A percentile compares a stretch with the other conserved stretches of the same genome.
These are phyloP conservation scores for Macquaria australasica DNA, from an alignment of 2,113 vertebrate species.

Conservation along the genomic window DNA sequence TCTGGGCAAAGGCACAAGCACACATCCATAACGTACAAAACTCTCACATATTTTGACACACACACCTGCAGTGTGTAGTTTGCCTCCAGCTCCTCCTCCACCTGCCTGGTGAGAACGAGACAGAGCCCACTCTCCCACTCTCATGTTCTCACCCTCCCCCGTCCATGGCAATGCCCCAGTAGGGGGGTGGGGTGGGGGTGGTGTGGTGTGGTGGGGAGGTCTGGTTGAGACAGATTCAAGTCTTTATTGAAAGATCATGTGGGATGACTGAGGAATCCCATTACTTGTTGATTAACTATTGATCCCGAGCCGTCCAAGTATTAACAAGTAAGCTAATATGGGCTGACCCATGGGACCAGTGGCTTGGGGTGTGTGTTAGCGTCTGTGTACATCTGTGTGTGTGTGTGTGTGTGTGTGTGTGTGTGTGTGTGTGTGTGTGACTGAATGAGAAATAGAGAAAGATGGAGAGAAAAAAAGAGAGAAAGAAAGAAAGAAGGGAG, in stretches of 20 bases:
- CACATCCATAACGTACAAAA: neutral
- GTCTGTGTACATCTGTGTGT: constrained; percentile 69
- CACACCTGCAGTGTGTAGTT: constrained; percentile 30
- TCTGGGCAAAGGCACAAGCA: constrained; percentile 2
- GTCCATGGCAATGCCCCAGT: constrained; percentile 30
- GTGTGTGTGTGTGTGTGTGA: constrained; percentile 57
- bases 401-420: constrained; percentile 62
- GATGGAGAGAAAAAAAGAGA: constrained; percentile 44
- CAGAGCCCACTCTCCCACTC: constrained; percentile 37
- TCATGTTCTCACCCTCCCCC: constrained; percentile 33
- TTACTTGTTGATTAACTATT: constrained; percentile 99
- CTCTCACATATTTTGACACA: constrained; percentile 8
- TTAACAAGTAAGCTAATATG: constrained; percentile 99
- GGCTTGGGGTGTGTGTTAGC: constrained; percentile 83
- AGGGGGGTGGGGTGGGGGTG: neutral
- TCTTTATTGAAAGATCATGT: constrained; percentile 99
- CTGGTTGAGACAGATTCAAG: constrained; percentile 90
- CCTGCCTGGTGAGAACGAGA: constrained; percentile 56
- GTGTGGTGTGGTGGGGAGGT: constrained; percentile 10
- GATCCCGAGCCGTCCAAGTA: constrained; percentile 92
- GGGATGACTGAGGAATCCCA: constrained; percentile 99
- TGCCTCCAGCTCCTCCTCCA: constrained; percentile 46
- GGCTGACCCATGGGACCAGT: constrained; percentile 97
- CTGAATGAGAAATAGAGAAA: constrained; percentile 45
- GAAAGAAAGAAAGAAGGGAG: constrained; percentile 13